These are phyloP conservation scores for Aphrocallistes beatrix DNA, from an alignment of 37 sponge, comb jelly and placozoan species.

Conservation along the genomic window DNA sequence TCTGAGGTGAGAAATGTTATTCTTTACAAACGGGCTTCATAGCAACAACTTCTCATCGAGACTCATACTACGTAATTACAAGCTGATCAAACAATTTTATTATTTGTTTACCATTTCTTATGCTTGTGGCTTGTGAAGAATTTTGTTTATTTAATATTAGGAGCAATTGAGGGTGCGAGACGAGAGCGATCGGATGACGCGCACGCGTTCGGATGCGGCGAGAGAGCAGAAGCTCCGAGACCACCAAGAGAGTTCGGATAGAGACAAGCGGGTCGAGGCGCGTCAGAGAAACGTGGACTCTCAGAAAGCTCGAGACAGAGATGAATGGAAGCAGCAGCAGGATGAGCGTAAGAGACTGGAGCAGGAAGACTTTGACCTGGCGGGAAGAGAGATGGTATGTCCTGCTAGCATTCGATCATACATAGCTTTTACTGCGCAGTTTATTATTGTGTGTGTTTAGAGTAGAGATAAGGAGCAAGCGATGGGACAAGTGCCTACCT, in stretches of 20 bases:
- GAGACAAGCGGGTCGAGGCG: background rate
- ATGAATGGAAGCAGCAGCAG: background rate
- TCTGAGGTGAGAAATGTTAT: background rate
- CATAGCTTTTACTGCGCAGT: background rate
- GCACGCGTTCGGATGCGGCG: background rate
- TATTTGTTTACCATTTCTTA: background rate
- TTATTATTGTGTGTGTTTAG: background rate
- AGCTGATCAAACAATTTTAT: background rate
- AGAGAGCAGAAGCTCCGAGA: background rate
- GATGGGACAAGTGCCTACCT: background rate
- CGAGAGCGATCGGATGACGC: background rate
- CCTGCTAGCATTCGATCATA: background rate
- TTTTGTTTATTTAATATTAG: too few species aligned
- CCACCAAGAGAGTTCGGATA: background rate
- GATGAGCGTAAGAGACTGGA: background rate
- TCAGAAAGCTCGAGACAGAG: background rate
- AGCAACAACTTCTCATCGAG: background rate
- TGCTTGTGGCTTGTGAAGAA: too few species aligned
- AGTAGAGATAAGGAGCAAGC: background rate
- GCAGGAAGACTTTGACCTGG: background rate
- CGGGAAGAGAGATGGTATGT: background rate
- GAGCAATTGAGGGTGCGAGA: background rate
- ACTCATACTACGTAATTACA: background rate
- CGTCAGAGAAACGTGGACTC: background rate
- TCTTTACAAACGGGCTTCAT: background rate